Percentiles rank a stretch among this genome's conserved stretches.
These are phyloP conservation scores for Taurulus bubalis DNA, from an alignment of 2,113 vertebrate genomes.

Conservation along the genomic window DNA sequence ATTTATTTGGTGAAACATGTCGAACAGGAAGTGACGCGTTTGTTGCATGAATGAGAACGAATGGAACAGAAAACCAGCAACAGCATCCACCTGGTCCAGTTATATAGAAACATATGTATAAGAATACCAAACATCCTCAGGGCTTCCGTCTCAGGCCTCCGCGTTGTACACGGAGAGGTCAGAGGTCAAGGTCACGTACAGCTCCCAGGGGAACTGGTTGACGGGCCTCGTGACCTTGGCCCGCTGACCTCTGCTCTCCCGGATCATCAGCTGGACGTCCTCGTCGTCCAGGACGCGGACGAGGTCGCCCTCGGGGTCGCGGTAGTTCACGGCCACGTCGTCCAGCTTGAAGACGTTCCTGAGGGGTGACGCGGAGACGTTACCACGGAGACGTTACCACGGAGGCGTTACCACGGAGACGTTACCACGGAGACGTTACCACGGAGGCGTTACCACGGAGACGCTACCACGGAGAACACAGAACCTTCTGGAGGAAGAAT, in stretches of 20 bases:
- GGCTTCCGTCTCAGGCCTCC: conserved; percentile 57
- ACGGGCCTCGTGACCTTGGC: conserved; percentile 77
- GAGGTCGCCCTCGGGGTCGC: conserved; percentile 89
- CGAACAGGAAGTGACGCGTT: too few relatives aligned
- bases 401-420: neutral
- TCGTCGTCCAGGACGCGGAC: conserved; percentile 89
- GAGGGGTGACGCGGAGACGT: conserved; percentile 2
- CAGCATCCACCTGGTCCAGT: too few relatives aligned
- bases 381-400: too few relatives aligned
- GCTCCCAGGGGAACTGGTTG: conserved; percentile 91
- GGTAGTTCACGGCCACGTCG: conserved; percentile 91
- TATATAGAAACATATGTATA: too few relatives aligned
- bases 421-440: neutral
- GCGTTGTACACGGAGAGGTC: conserved; percentile 88
- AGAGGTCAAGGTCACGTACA: conserved; percentile 86
- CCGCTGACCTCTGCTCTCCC: conserved; percentile 72
- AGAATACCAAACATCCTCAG: neutral
- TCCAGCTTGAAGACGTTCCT: conserved; percentile 88
- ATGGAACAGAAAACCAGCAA: too few relatives aligned
- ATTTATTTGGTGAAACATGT: too few relatives aligned
- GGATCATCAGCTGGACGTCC: conserved; percentile 90
- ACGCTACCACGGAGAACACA: too few relatives aligned
- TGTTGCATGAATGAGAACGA: too few relatives aligned
- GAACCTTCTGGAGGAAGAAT: neutral
- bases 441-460: neutral